Base-by-base conservation (phyloP, 1,140 invertebrate species). In the Drosophila truncata region DNA sequence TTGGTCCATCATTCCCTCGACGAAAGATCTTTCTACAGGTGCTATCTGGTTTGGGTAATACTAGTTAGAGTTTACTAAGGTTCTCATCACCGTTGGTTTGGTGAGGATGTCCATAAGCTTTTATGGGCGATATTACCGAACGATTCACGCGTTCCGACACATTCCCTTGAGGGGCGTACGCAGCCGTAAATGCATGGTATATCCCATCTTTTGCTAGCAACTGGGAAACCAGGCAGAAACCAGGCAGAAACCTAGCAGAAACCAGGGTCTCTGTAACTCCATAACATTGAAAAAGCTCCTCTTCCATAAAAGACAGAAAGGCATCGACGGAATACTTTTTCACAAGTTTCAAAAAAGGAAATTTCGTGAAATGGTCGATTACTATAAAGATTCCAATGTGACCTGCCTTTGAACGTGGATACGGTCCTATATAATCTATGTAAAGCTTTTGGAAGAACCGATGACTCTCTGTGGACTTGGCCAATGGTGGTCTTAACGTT, bases 91-190 rank as follows among this genome's bases (percentile, higher is more conserved):
- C 44, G 4, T 46, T 59, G 6, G 39, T 33, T 42, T 44, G 57
- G 27, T 59, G 14, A 14, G 57, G 29, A 14, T 29, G 18, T 31
- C 44, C 31, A n/a, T n/a, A n/a, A n/a, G n/a, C n/a, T n/a, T n/a
- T 57, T 4, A 57, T 57, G n/a, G 20, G 23, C 3, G 35, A 37
- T 14, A 41, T 41, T 4, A 41, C 54, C 5, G 41, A 59, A n/a
- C 57, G 14, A 14, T 59, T 44, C 23, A 59, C 39, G 13, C 41
- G 39, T 58, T n/a, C n/a, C n/a, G n/a, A n/a, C n/a, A n/a, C n/a
- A n/a, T n/a, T n/a, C n/a, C n/a, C n/a, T n/a, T n/a, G 39, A 2
- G 39, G 39, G 8, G 25, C 25, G 27, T 58, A 58, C 6, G 25
- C 25, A 10, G 55, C 55, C n/a, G n/a, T n/a, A n/a, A n/a, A n/a